Conservation (phyloP, 2,113 vertebrate genomes). For the Prunella fulvescens region DNA sequence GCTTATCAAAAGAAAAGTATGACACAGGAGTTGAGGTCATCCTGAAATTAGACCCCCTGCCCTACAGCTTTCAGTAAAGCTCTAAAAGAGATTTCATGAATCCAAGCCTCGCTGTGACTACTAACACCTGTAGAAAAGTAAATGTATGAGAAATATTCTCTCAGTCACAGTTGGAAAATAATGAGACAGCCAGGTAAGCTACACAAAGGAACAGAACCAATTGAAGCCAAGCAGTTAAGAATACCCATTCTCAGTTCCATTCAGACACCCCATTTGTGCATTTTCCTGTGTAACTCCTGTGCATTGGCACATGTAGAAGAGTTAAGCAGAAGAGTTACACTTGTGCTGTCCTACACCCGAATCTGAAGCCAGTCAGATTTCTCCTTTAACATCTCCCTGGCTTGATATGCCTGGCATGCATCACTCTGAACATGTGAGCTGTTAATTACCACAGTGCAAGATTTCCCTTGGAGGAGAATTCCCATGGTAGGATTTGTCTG, state of each 20-base stretch:
- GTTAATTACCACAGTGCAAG: constrained; percentile 7
- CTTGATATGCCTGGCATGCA: background rate
- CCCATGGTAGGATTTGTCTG: background rate
- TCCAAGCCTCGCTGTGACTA: background rate
- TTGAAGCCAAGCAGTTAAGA: background rate
- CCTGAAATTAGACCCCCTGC: background rate
- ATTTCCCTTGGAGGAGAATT: constrained; percentile 45
- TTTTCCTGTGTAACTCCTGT: background rate
- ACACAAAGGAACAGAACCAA: background rate
- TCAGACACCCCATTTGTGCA: background rate
- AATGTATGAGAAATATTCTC: background rate
- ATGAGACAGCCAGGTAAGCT: background rate
- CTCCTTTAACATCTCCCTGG: background rate
- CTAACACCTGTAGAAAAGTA: background rate
- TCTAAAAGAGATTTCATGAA: background rate
- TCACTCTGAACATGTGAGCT: background rate
- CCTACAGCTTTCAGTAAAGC: background rate
- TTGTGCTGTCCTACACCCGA: background rate
- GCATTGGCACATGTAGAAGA: background rate
- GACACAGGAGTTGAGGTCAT: background rate
- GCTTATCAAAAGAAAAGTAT: background rate
- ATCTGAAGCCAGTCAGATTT: background rate
- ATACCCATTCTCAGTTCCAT: background rate
- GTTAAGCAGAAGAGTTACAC: background rate
- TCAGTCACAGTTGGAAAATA: background rate